Evolutionary conservation across 2,888 invertebrate genomes (phyloP), one percentile per base, ranked within the genome.

Genomic region (Epistrophe eligans): DNA sequence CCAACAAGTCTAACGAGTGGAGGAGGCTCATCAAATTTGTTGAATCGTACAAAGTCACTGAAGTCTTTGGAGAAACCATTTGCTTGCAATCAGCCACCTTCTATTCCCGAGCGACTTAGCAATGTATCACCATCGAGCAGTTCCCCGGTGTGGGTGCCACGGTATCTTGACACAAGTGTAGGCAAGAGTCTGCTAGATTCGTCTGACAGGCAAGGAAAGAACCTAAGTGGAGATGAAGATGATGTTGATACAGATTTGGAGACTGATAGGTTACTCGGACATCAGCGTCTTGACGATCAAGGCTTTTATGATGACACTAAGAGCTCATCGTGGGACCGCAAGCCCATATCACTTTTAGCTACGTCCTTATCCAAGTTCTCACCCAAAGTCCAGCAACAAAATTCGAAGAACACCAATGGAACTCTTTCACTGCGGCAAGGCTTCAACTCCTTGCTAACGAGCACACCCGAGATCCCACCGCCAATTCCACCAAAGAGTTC

Each of bases 231-330:
- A 3, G 94, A 94, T 91, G 91, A 93, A 95, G 97, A 96, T 92
- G 98, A 98, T 93, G 98, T 98, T 35, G 99, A 99, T 91, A 99
- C 99, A 0, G 99, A 99, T 93, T 95, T 99, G 90, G 99, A 99
- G 94, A 99, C 99, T n/a, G 99, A 99, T 93, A 95, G 99, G 90
- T 94, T 99, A 87, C 94, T 99, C 84, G 98, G 99, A 19, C 98
- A 99, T 92, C 98, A 99, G 92, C 94, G 98, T 89, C 96, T 97
- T n/a, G 98, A 98, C 90, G 98, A 98, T 92, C 97, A 97, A 92
- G 97, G 97, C 82, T 98, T 97, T 93, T 98, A 97, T 90, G 97
- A 98, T 90, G 97, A 98, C 89, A 97, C 97, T 85, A 92, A 92
- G 82, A 76, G 79, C 24, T 87, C 89, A 7, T 90, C 92, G 66